Conservation (phyloP, 2,888 invertebrate species). For the Geotrupes spiniger region DNA sequence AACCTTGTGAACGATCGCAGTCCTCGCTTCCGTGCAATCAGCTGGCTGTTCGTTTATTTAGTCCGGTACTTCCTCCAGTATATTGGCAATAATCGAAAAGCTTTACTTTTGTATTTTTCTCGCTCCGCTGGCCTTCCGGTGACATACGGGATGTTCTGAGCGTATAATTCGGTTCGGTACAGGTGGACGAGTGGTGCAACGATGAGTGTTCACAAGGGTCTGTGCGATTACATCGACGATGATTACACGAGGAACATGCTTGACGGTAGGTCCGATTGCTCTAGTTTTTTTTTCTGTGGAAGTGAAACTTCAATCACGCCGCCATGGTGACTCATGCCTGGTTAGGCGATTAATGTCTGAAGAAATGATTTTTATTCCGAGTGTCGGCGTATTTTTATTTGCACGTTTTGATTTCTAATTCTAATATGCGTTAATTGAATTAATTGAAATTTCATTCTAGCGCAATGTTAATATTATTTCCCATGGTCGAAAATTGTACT, state of each 20-base stretch:
- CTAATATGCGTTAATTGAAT: too few relatives aligned
- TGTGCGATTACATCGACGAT: constrained; percentile 37
- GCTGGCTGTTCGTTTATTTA: too few relatives aligned
- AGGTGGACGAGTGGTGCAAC: constrained; percentile 9
- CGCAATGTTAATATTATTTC: too few relatives aligned
- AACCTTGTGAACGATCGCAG: constrained; percentile 1
- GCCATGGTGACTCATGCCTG: too few relatives aligned
- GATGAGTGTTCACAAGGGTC: constrained; percentile 38
- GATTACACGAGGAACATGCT: constrained; percentile 44
- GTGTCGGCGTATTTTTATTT: too few relatives aligned
- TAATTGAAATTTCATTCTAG: too few relatives aligned
- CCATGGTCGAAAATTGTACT: too few relatives aligned
- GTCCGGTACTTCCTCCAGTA: too few relatives aligned
- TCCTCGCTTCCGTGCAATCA: neutral
- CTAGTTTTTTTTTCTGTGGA: neutral
- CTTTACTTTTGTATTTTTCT: neutral
- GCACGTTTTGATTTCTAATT: too few relatives aligned
- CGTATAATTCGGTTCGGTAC: neutral
- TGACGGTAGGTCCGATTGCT: constrained; percentile 37
- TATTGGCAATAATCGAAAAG: too few relatives aligned
- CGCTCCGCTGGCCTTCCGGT: neutral
- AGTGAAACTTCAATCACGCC: neutral
- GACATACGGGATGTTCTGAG: constrained; percentile 5
- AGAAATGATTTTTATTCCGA: neutral
- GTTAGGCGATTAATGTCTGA: neutral